Base-by-base conservation (phyloP, 2,113 vertebrate genomes). In the Muntiacus reevesi region DNA sequence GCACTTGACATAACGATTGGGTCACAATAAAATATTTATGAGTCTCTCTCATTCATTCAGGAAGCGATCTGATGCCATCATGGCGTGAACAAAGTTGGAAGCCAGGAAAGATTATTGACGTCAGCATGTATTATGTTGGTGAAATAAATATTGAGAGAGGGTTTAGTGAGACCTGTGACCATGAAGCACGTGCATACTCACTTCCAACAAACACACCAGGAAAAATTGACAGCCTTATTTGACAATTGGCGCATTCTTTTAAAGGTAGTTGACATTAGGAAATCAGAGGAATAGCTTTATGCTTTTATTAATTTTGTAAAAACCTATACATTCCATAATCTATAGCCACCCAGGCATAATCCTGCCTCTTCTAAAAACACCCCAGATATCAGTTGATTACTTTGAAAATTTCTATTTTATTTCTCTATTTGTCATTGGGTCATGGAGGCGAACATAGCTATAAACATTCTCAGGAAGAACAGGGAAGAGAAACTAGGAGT, bases 51-150 rank as follows among this genome's bases (percentile, higher is more conserved):
- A 74, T 98, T 98, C 98, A 98, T 98, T 98, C 98, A 98, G 98
- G 98, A 98, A 99, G 98, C 95, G 74, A 98, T 98, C 96, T 97
- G 98, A 98, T 97, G 95, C 91, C 96, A 98, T 97, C 98, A 97
- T 87, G 97, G 94, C 95, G 88, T 98, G 97, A 98, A 93, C 96
- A 54, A 85, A 97, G 83, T n/a, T 96, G 97, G 96, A 96, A 98
- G 83, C 13, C 59, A 94, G 95, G 88, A 71, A 97, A 95, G 88
- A 62, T 30, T 47, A 12, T 96, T 96, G 97, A 97, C 91, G 88
- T 98, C 97, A 96, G 67, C 14, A 6, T 16, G 28, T 59, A 89
- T 84, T 96, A 55, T 94, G 64, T 84, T 27, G 76, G 30, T 93
- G 88, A 95, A 93, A 96, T 94, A 89, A 98, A 94, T 94, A 95